A percentile compares a stretch with the other conserved stretches of the same genome.
phyloP scores from a whole-genome alignment of 2,888 invertebrate genomes.

The Amphipyra berbera region DNA sequence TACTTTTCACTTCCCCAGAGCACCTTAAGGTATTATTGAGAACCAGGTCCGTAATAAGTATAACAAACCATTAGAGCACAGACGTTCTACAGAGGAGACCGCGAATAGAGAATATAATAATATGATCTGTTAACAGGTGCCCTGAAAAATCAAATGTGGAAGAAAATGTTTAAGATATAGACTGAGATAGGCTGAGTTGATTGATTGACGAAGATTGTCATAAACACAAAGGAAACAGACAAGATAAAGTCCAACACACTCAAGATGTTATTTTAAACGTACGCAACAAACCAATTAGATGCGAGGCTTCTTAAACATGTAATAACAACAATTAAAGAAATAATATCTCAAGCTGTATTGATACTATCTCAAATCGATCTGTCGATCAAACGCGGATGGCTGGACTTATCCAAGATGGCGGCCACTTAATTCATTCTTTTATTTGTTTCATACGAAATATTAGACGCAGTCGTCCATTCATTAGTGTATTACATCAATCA shows the following conservation, averaged over 20 bases:
- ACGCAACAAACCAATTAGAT: slow-evolving; percentile 33
- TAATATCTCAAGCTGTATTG: slow-evolving; percentile 36
- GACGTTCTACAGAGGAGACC: no score
- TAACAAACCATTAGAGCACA: no score
- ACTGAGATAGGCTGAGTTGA: background rate
- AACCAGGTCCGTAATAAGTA: no score
- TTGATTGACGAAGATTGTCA: slow-evolving; percentile 9
- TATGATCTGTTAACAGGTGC: no score
- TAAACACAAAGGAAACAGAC: slow-evolving; percentile 1
- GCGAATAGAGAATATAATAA: no score
- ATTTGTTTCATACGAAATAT: slow-evolving; percentile 51
- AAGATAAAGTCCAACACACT: slow-evolving; percentile 15
- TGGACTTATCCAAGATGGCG: slow-evolving; percentile 20
- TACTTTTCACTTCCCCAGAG: no score
- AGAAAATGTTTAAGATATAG: no score
- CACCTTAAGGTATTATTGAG: no score
- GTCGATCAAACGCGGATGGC: slow-evolving; percentile 41
- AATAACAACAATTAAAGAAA: slow-evolving; percentile 49
- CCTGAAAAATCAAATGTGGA: no score
- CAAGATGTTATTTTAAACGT: slow-evolving; percentile 2
- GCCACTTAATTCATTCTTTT: slow-evolving; percentile 53
- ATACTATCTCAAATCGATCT: slow-evolving; percentile 43
- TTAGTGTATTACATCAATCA: slow-evolving; percentile 48
- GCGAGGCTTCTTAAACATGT: slow-evolving; percentile 32
- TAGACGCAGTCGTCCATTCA: slow-evolving; percentile 50